A percentile compares a stretch with the other conserved stretches of the same genome.
Conservation (phyloP, 2,888 invertebrate genomes). For the Abrostola tripartita region DNA sequence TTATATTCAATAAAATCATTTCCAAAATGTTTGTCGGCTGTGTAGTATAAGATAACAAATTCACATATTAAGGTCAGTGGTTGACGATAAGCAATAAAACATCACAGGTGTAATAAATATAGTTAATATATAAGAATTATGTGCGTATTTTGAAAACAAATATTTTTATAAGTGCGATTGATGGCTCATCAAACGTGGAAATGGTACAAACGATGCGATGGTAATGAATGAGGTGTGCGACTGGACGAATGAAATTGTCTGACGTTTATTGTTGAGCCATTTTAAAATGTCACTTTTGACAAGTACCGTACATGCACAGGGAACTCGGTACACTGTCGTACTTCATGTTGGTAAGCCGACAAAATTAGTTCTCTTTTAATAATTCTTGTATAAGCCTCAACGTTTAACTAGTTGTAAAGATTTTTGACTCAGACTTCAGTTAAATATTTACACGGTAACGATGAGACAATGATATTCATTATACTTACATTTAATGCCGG, state of each 20-base stretch:
- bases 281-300: background rate
- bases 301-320: too few relatives aligned
- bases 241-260: conserved; percentile 40
- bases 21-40: conserved; percentile 63
- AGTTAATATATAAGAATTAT: conserved; percentile 28
- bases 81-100: conserved; percentile 48
- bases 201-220: conserved; percentile 50
- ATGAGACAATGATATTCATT: too few relatives aligned
- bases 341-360: too few relatives aligned
- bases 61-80: conserved; percentile 18
- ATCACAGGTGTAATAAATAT: conserved; percentile 43
- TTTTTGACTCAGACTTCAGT: too few relatives aligned
- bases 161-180: conserved; percentile 27
- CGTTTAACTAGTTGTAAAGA: too few relatives aligned
- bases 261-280: conserved; percentile 19
- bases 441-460: too few relatives aligned
- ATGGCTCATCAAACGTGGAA: conserved; percentile 26
- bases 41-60: conserved; percentile 49
- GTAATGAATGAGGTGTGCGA: conserved; percentile 28
- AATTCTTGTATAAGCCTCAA: too few relatives aligned
- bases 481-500: too few relatives aligned
- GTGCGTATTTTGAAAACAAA: conserved; percentile 18
- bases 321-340: too few relatives aligned
- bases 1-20: conserved; percentile 25
- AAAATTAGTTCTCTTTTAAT: too few relatives aligned